Percentiles rank a stretch among this genome's conserved stretches.
These are phyloP conservation scores for Sakesphorus luctuosus DNA, from an alignment of 2,113 vertebrate species.

Conservation along the genomic window DNA sequence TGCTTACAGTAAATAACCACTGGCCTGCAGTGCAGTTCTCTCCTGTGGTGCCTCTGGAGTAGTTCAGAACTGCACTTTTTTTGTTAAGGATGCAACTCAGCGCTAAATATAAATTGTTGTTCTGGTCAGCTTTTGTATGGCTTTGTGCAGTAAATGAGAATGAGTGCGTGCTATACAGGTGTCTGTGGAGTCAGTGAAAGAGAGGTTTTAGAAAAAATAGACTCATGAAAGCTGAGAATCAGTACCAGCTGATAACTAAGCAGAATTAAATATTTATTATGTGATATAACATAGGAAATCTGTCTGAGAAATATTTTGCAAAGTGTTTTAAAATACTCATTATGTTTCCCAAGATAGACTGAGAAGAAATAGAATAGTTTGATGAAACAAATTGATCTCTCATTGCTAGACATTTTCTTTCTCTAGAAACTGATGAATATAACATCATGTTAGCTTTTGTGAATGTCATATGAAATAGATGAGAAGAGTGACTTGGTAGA, in stretches of 20 bases:
- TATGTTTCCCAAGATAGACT: constrained; percentile 12
- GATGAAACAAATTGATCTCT: constrained; percentile 50
- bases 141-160: background rate
- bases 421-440: constrained; percentile 59
- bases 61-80: background rate
- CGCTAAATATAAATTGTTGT: background rate
- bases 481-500: constrained; percentile 46
- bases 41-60: background rate
- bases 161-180: background rate
- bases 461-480: constrained; percentile 64
- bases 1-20: constrained; percentile 2
- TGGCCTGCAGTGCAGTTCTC: background rate
- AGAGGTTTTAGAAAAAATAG: background rate
- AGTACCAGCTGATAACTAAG: background rate
- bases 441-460: constrained; percentile 60
- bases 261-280: background rate
- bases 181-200: background rate
- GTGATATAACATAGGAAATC: background rate
- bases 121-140: background rate
- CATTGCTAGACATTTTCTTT: constrained; percentile 6
- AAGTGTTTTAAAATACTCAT: constrained; percentile 34
- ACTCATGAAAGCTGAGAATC: background rate
- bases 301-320: constrained; percentile 29
- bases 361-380: constrained; percentile 22
- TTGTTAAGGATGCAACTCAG: background rate